Conservation (phyloP, 2,888 invertebrate genomes). For the Athripsodes cinereus region DNA sequence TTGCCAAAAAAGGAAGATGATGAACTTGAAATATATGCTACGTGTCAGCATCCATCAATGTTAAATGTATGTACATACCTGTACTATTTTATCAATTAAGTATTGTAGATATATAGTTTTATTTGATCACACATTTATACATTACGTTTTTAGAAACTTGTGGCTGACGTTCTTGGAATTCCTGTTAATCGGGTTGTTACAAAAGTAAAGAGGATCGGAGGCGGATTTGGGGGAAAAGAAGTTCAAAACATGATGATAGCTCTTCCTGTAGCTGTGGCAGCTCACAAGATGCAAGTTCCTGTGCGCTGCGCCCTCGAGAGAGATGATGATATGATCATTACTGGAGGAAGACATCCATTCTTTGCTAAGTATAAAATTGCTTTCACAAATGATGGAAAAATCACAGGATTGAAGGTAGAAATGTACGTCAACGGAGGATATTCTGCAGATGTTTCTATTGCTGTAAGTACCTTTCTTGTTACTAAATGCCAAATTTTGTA, state of each 20-base stretch:
- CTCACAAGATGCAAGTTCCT: slow-evolving; percentile 68
- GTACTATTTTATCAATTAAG: neutral
- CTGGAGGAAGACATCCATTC: slow-evolving; percentile 88
- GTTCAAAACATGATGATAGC: slow-evolving; percentile 61
- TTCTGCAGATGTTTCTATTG: slow-evolving; percentile 71
- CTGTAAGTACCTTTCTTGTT: slow-evolving; percentile 48
- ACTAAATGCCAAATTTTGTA: slow-evolving; percentile 28
- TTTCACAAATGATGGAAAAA: slow-evolving; percentile 66
- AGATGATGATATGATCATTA: slow-evolving; percentile 89
- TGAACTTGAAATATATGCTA: slow-evolving; percentile 79
- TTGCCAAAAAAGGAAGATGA: slow-evolving; percentile 70
- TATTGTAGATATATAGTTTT: neutral
- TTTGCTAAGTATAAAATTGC: slow-evolving; percentile 78
- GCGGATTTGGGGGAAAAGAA: slow-evolving; percentile 96
- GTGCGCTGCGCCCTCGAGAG: slow-evolving; percentile 85
- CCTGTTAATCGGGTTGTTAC: slow-evolving; percentile 69
- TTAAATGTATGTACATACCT: slow-evolving; percentile 47
- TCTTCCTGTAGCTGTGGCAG: slow-evolving; percentile 74
- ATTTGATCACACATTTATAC: neutral
- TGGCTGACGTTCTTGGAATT: slow-evolving; percentile 64
- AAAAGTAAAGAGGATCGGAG: slow-evolving; percentile 82
- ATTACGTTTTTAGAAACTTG: slow-evolving; percentile 51
- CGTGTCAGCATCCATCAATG: slow-evolving; percentile 80
- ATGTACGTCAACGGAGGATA: slow-evolving; percentile 81
- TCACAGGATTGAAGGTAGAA: slow-evolving; percentile 65